A percentile compares a stretch with the other conserved stretches of the same genome.
These are phyloP conservation scores for Oryzias sinensis DNA, from an alignment of 2,797 vertebrate species.

Conservation along the genomic window DNA sequence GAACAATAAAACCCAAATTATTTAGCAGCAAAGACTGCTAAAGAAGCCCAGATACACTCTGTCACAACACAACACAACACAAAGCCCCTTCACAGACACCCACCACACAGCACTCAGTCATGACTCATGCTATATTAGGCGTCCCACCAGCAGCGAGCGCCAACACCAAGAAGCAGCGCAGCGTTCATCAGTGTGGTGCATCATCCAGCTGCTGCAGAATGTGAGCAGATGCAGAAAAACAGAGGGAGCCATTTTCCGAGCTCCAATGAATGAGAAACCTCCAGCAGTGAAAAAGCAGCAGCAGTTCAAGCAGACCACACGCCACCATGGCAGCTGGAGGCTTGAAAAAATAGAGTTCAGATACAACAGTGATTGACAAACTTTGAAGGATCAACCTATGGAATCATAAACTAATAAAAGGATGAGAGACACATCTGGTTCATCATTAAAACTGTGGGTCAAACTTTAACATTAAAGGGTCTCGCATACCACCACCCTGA, in stretches of 20 bases:
- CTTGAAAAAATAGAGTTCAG: no score
- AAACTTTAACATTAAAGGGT: not conserved
- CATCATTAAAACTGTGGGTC: not conserved
- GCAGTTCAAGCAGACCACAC: not conserved
- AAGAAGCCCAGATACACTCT: conserved; percentile 26
- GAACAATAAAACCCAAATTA: conserved; percentile 18
- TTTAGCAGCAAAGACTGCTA: conserved; percentile 13
- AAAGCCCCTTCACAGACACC: conserved; percentile 36
- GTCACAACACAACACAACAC: conserved; percentile 2
- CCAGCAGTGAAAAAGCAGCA: not conserved
- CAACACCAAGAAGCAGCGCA: conserved; percentile 14
- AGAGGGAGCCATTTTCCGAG: conserved; percentile 4
- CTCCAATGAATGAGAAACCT: not conserved
- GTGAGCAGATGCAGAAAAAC: conserved; percentile 15
- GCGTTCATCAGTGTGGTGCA: conserved; percentile 31
- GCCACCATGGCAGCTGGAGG: not conserved
- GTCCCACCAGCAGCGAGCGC: conserved; percentile 44
- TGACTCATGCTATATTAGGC: conserved; percentile 61
- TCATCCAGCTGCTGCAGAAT: conserved; percentile 26
- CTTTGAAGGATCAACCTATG: not conserved
- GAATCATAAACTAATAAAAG: not conserved
- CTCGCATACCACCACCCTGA: conserved; percentile 8
- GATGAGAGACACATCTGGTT: not conserved
- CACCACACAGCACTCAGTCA: conserved; percentile 42
- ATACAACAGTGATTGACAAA: no score